Evolutionary conservation across 2,113 vertebrate species (phyloP), one percentile per base, ranked within the genome.

Genomic region (Theristicus caerulescens): DNA sequence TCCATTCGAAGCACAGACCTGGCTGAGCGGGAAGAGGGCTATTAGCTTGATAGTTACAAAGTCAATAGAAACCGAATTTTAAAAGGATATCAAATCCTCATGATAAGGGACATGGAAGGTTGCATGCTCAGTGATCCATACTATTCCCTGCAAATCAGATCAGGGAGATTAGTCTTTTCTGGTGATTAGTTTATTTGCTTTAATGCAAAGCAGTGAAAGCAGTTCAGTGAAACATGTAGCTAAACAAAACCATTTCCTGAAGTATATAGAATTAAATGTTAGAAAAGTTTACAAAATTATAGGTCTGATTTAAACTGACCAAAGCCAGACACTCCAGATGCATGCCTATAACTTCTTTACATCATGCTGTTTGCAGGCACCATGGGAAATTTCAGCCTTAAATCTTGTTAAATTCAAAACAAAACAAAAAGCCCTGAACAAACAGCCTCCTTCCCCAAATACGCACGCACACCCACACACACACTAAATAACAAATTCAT

Each of bases 11-110:
- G 62, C 86, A 74, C 58, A 89, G 95, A 82, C n/a, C 73, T 49
- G 67, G 81, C 78, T 92, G 84, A 87, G 85, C 10, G 29, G 58
- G 69, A 96, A 88, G 58, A 88, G 58, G n/a, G 64, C 82, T 95
- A 94, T 95, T 95, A 97, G 84, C 82, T 47, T 93, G 83, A 84
- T 77, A 90, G 79, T 86, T 96, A 47, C 55, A 91, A 94, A 96
- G 92, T 92, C 93, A 94, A 96, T 96, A 96, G 89, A 93, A 96
- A 97, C 40, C 1, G 1, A 82, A 95, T 97, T 97, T 94, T 87
- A 91, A 88, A 95, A 94, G 77, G 91, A 94, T 92, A 95, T 93
- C 66, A 94, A 95, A 94, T 87, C 61, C 86, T 95, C 21, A 13
- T 78, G 73, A 76, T 83, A 88, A 92, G 84, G 64, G 88, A 93